These are phyloP conservation scores for Abramis brama DNA, from an alignment of 2,113 vertebrate genomes.

Conservation along the genomic window DNA sequence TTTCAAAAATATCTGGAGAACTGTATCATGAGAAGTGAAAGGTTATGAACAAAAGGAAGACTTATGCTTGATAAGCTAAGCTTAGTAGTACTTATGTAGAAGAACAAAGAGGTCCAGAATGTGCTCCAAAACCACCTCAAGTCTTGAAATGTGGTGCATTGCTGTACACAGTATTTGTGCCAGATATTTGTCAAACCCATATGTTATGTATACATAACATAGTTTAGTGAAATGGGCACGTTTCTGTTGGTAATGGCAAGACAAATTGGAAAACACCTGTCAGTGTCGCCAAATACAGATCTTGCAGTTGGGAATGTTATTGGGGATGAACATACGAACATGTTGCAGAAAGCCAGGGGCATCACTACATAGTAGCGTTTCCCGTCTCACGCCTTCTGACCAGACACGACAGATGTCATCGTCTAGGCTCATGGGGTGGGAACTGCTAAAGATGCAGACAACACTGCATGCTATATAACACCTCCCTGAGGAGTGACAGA, in stretches of 20 bases:
- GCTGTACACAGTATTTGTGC: neutral
- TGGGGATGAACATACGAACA: conserved; percentile 53
- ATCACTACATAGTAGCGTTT: conserved; percentile 81
- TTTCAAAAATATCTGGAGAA: conserved; percentile 74
- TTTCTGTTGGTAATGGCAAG: neutral
- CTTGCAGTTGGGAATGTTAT: conserved; percentile 16
- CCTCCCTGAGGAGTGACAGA: conserved; percentile 79
- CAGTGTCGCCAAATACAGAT: neutral
- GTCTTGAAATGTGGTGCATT: neutral
- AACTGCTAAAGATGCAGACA: conserved; percentile 74
- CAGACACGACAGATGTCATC: conserved; percentile 57
- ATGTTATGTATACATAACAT: neutral
- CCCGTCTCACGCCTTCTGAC: conserved; percentile 62
- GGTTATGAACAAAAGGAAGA: conserved; percentile 26
- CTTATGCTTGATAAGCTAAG: neutral
- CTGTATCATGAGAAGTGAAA: conserved; percentile 55
- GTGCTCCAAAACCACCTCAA: conserved; percentile 24
- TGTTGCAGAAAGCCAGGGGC: conserved; percentile 61
- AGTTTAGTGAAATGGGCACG: neutral
- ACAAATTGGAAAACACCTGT: neutral
- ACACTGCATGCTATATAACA: conserved; percentile 73
- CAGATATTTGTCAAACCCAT: too few species aligned
- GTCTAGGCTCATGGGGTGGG: conserved; percentile 60
- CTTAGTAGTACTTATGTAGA: neutral
- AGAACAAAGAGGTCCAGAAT: conserved; percentile 26